Conservation (phyloP, 2,797 vertebrate genomes). For the Loris lydekkerianus region DNA sequence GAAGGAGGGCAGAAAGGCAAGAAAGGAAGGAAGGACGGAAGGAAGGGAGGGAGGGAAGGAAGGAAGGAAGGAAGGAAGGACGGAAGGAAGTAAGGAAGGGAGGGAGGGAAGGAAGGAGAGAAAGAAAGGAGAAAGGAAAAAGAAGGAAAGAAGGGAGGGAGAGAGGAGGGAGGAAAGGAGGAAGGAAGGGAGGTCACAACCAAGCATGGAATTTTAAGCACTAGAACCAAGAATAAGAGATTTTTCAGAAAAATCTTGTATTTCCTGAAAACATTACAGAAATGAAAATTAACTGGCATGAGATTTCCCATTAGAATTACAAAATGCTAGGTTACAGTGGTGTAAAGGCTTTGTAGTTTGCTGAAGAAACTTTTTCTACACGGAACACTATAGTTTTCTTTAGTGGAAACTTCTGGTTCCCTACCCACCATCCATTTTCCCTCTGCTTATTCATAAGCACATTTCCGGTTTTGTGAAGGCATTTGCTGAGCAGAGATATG, state of each 20-base stretch:
- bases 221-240: neutral
- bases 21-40: too few relatives aligned
- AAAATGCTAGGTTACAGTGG: neutral
- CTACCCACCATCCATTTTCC: neutral
- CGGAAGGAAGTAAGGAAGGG: fast-evolving
- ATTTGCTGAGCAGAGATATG: neutral
- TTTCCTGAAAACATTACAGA: neutral
- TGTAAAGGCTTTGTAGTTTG: neutral
- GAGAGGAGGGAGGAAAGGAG: fast-evolving
- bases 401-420: neutral
- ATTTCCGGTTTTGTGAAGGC: neutral
- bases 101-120: neutral
- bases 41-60: fast-evolving
- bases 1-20: neutral
- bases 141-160: too few relatives aligned
- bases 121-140: neutral
- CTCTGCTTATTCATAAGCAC: neutral
- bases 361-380: neutral
- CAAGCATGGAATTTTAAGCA: neutral
- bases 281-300: neutral
- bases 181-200: neutral
- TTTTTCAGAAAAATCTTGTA: neutral
- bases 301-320: neutral
- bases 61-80: too few relatives aligned
- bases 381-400: neutral